Evolutionary conservation across 2,113 vertebrate genomes (phyloP).

Genomic region (Forbesichthys agassizii): DNA sequence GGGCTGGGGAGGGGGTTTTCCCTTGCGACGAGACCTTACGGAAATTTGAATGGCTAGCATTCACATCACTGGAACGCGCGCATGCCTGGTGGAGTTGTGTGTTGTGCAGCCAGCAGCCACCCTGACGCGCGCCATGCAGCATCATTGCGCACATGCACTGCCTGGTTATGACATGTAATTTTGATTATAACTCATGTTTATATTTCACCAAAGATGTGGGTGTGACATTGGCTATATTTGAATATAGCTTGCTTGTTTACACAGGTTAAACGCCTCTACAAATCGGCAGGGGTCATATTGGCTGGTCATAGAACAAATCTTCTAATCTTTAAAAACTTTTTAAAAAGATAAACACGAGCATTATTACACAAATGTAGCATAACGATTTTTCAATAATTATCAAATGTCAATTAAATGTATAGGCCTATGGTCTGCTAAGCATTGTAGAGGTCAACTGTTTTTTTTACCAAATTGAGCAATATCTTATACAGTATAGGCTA

Average conservation of each 20-base stretch:
- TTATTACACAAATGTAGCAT: not conserved
- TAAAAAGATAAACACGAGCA: slow-evolving; percentile 13
- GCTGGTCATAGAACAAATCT: not conserved
- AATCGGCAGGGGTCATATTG: not conserved
- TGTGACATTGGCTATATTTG: not conserved
- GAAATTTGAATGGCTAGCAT: slow-evolving; percentile 55
- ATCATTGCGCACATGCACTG: slow-evolving; percentile 4
- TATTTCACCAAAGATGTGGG: slow-evolving; percentile 8
- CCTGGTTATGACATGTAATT: slow-evolving; percentile 18
- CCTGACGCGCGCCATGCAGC: slow-evolving; percentile 10
- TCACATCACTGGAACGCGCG: slow-evolving; percentile 36
- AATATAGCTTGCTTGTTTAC: not conserved
- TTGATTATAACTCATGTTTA: slow-evolving; percentile 19
- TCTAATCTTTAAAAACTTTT: slow-evolving; percentile 30
- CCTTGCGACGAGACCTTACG: slow-evolving; percentile 52
- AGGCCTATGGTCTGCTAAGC: no score
- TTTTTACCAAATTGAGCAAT: no score
- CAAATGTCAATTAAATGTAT: no score
- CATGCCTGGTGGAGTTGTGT: slow-evolving; percentile 32
- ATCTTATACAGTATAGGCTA: no score
- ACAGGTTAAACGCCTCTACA: not conserved
- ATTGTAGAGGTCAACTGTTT: no score
- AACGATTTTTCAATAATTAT: slow-evolving; percentile 5
- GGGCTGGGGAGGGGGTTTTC: slow-evolving; percentile 13
- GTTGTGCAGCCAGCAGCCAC: slow-evolving; percentile 12